Evolutionary conservation across 2,888 invertebrate species (phyloP).

Genomic region (Leptopilina drosophilae): DNA sequence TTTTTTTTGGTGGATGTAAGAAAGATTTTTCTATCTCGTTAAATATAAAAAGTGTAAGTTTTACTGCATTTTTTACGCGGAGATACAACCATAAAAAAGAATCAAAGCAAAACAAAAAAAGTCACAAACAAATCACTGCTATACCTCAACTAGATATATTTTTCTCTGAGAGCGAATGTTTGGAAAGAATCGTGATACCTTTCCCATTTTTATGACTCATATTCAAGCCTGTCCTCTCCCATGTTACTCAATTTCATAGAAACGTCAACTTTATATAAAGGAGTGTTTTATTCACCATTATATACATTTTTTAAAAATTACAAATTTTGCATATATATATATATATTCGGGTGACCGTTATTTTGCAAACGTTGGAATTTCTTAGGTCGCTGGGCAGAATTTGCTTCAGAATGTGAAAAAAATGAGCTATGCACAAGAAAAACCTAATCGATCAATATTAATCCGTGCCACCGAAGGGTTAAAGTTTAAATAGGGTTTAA

Average conservation of each 20-base stretch:
- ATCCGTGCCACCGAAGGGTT: too few relatives aligned
- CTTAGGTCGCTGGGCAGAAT: too few relatives aligned
- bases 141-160: constrained; percentile 8
- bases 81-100: constrained; percentile 23
- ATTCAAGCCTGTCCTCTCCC: constrained; percentile 12
- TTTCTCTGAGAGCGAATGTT: constrained; percentile 23
- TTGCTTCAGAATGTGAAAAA: too few relatives aligned
- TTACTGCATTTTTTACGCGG: constrained; percentile 5
- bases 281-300: constrained; percentile 1
- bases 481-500: too few relatives aligned
- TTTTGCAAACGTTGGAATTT: too few relatives aligned
- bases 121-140: constrained; percentile 23
- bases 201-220: constrained; percentile 31
- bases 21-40: background rate
- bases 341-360: too few relatives aligned
- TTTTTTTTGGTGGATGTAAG: background rate
- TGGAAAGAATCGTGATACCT: constrained; percentile 32
- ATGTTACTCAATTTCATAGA: constrained; percentile 32
- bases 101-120: constrained; percentile 13
- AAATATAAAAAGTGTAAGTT: background rate
- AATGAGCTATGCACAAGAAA: too few relatives aligned
- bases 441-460: too few relatives aligned
- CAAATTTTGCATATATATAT: background rate
- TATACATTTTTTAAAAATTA: constrained; percentile 5
- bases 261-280: constrained; percentile 26